Base-by-base conservation (phyloP, 2,113 vertebrate genomes). In the Dromiciops gliroides region DNA sequence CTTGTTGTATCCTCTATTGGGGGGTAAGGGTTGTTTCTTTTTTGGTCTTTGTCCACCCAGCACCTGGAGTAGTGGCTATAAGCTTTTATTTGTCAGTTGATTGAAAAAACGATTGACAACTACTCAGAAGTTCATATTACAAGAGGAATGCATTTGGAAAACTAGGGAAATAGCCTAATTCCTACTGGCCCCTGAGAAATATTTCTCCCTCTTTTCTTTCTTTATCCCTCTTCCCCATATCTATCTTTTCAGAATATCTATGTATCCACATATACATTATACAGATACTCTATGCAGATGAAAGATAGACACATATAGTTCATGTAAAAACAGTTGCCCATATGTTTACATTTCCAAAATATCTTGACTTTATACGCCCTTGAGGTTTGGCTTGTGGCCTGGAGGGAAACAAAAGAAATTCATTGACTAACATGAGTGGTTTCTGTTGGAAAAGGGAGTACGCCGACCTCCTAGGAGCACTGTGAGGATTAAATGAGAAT, bases 401-500 rank as follows among this genome's bases (percentile, higher is more conserved):
- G 92, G 75, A 50, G 93, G 97, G 95, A 96, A 97, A 96, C 94
- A 98, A 94, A 93, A 67, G 88, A 95, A 94, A 96, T 89, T 93
- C 37, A 89, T 56, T 60, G 91, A 95, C 94, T 95, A 94, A 51
- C 93, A 48, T 60, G 92, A 96, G 95, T 95, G 94, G 94, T 92
- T 91, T 96, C 96, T 96, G 92, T 50, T 83, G 92, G 96, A 97
- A 92, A 96, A 95, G 60, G 95, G 60, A 56, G 52, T 89, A 52
- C 44, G 90, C 75, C 94, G 95, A 90, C 56, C 50, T 96, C 93
- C n/a, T 89, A 95, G 91, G 14, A 91, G 53, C 60, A 51, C 22
- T 91, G 60, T 31, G 50, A 97, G 88, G 92, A 96, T 97, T 96
- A 97, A 96, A 98, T 90, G 93, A 90, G 96, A 97, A 96, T 90